Evolutionary conservation across 1,140 invertebrate species (phyloP).

Genomic region (Spodoptera litura): DNA sequence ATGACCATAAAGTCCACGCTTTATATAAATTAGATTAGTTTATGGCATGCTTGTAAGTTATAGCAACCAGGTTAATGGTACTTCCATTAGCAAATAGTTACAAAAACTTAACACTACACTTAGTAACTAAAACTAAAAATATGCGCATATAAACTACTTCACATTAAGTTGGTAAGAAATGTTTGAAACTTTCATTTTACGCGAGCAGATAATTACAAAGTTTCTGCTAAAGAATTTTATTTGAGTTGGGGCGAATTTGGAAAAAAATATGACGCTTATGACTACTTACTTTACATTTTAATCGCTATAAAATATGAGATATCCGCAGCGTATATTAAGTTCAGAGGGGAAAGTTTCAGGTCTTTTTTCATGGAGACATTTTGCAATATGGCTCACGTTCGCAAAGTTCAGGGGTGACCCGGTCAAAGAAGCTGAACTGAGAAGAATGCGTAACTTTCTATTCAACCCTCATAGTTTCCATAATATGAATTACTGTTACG

Average conservation of each 20-base stretch:
- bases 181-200: slow-evolving; percentile 39
- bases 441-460: slow-evolving; percentile 58
- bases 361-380: slow-evolving; percentile 69
- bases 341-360: slow-evolving; percentile 66
- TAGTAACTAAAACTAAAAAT: slow-evolving; percentile 30
- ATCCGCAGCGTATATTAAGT: slow-evolving; percentile 60
- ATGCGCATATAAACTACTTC: slow-evolving; percentile 48
- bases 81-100: slow-evolving; percentile 28
- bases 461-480: slow-evolving; percentile 55
- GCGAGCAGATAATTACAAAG: slow-evolving; percentile 44
- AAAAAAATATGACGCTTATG: not conserved
- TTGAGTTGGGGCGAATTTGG: slow-evolving; percentile 7
- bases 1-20: slow-evolving; percentile 1
- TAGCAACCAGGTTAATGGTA: slow-evolving; percentile 32
- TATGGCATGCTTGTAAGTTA: slow-evolving; percentile 12
- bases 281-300: slow-evolving; percentile 43
- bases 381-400: slow-evolving; percentile 66
- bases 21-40: slow-evolving; percentile 32
- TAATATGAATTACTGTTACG: slow-evolving; percentile 53
- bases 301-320: slow-evolving; percentile 54
- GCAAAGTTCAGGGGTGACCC: slow-evolving; percentile 61
- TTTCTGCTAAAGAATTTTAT: slow-evolving; percentile 38
- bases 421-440: slow-evolving; percentile 55
- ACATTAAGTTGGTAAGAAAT: slow-evolving; percentile 41
- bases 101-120: slow-evolving; percentile 15